Percentiles rank a stretch among this genome's conserved stretches.
Conservation (phyloP, 2,888 invertebrate species). For the Euclidia mi region DNA sequence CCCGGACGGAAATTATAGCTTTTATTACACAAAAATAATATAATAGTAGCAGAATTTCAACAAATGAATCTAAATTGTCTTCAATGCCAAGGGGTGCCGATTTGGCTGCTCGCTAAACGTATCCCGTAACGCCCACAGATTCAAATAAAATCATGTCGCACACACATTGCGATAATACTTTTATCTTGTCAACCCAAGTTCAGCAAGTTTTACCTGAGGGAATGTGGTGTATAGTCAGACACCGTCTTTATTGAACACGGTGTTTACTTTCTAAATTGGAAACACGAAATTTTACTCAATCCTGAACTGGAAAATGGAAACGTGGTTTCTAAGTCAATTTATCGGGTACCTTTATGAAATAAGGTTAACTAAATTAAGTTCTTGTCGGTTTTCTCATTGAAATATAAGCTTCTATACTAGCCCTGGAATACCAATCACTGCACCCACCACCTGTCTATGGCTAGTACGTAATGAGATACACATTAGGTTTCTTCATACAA, state of each 20-base stretch:
- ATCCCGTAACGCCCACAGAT: constrained; percentile 22
- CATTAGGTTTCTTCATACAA: too few relatives aligned
- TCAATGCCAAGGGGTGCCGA: background rate
- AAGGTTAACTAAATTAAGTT: background rate
- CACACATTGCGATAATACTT: constrained; percentile 32
- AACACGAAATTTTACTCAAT: constrained; percentile 11
- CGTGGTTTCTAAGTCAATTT: constrained; percentile 4
- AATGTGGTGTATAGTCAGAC: constrained; percentile 21
- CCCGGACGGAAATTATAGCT: too few relatives aligned
- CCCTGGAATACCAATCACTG: too few relatives aligned
- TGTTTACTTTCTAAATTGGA: constrained; percentile 13
- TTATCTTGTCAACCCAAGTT: constrained; percentile 41
- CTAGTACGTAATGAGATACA: too few relatives aligned
- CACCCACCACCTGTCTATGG: too few relatives aligned
- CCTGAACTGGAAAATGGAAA: constrained; percentile 18
- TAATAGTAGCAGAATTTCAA: too few relatives aligned
- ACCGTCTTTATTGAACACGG: constrained; percentile 23
- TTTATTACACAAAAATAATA: too few relatives aligned
- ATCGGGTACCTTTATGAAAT: constrained; percentile 4
- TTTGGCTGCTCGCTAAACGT: background rate
- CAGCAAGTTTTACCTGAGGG: constrained; percentile 36
- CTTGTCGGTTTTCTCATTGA: background rate
- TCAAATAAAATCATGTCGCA: constrained; percentile 29
- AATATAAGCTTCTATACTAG: too few relatives aligned
- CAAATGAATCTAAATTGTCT: too few relatives aligned